Percentiles rank a stretch among this genome's conserved stretches.
Conservation (phyloP, 2,113 vertebrate species). For the Etheostoma spectabile region DNA sequence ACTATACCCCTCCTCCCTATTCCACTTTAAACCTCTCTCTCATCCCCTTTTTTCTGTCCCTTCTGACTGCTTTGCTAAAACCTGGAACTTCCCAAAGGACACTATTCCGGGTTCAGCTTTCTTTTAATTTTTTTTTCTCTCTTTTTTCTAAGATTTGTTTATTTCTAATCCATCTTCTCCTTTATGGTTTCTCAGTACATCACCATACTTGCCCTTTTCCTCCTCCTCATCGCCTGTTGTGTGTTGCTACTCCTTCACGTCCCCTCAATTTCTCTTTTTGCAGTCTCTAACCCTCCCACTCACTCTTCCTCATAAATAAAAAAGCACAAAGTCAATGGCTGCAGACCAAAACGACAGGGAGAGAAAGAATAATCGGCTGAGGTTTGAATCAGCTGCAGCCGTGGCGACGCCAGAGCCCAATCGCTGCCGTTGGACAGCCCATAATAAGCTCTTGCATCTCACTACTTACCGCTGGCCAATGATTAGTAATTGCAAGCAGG, state of each 20-base stretch:
- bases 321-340: conserved; percentile 38
- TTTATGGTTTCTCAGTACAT: conserved; percentile 6
- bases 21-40: conserved; percentile 15
- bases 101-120: background rate
- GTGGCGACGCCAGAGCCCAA: conserved; percentile 30
- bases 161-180: conserved; percentile 16
- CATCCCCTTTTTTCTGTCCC: background rate
- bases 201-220: conserved; percentile 19
- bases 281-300: conserved; percentile 28
- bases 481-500: conserved; percentile 64
- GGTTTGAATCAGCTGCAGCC: conserved; percentile 41
- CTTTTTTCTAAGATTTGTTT: conserved; percentile 13
- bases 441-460: conserved; percentile 35
- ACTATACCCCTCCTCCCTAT: background rate
- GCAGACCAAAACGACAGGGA: background rate
- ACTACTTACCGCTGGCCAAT: conserved; percentile 42
- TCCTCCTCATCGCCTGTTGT: conserved; percentile 4
- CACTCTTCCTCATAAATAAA: conserved; percentile 12
- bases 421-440: conserved; percentile 16
- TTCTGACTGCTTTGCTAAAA: conserved; percentile 16
- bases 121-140: too few relatives aligned
- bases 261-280: background rate
- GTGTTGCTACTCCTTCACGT: conserved; percentile 20
- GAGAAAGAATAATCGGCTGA: conserved; percentile 31
- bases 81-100: conserved; percentile 6